Evolutionary conservation across 2,113 vertebrate species (phyloP).

Genomic region (Forbesichthys agassizii): DNA sequence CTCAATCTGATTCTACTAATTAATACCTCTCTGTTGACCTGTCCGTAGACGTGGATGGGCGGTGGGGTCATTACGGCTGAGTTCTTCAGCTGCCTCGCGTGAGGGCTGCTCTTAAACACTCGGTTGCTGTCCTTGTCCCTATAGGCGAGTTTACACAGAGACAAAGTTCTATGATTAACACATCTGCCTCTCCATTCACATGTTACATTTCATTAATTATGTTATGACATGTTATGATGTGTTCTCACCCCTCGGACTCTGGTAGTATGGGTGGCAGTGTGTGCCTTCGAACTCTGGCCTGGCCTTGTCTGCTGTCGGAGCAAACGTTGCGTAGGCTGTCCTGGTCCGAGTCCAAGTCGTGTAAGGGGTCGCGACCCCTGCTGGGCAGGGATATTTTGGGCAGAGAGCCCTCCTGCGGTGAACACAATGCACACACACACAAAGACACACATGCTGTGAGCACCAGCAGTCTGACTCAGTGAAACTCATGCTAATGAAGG

Average conservation of each 20-base stretch:
- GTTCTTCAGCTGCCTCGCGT: constrained; percentile 75
- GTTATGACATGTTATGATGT: neutral
- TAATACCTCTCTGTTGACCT: constrained; percentile 81
- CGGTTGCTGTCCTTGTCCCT: constrained; percentile 71
- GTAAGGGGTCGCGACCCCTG: constrained; percentile 62
- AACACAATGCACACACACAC: neutral
- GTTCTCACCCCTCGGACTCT: constrained; percentile 77
- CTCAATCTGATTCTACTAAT: neutral
- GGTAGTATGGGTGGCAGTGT: constrained; percentile 79
- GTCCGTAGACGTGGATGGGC: constrained; percentile 78
- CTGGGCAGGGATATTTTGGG: constrained; percentile 73
- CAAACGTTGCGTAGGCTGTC: constrained; percentile 76
- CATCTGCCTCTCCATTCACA: neutral
- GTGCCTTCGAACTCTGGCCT: constrained; percentile 60
- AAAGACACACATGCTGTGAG: neutral
- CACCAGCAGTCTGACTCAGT: neutral
- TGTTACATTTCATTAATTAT: neutral
- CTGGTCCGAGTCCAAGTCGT: constrained; percentile 81
- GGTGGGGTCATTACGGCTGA: constrained; percentile 79
- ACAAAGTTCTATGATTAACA: neutral
- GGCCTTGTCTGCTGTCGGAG: constrained; percentile 61
- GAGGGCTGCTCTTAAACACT: constrained; percentile 78
- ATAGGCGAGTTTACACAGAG: neutral
- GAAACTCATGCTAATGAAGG: neutral
- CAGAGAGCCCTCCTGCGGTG: constrained; percentile 76